Evolutionary conservation across 2,113 vertebrate species (phyloP), one percentile per base, ranked within the genome.

Genomic region (Etia nguti): DNA sequence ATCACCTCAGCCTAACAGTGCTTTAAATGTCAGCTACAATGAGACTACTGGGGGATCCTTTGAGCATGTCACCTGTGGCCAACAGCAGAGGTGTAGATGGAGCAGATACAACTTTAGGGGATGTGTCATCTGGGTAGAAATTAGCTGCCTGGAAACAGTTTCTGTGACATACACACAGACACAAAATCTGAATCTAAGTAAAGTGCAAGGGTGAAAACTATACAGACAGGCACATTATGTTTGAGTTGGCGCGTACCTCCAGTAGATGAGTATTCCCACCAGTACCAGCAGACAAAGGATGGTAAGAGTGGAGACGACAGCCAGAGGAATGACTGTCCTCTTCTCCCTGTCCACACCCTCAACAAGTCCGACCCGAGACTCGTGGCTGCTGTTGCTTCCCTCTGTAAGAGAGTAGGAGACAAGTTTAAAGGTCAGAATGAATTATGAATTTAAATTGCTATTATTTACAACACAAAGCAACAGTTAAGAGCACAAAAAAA

Each of bases 381-480:
- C 98, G 83, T 98, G 98, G 96, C 98, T 99, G 97, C 98, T 99
- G 98, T 99, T 99, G 97, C 97, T 99, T 95, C 97, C 97, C 94
- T 98, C 98, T 99, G 97, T 55, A 86, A 93, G 95, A 95, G 95
- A 36, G 6, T 50, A 77, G 26, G 18, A 52, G 46, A 34, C 24
- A 75, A 48, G 24, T 75, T 75, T 75, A 15, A 75, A 20, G 18
- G 6, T 75, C 43, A 48, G 70, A 77, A 77, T 77, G 16, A 77
- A 50, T 26, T 52, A 50, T 50, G 11, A 31, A 77, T 52, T 77
- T 50, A 41, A 12, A 55, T 26, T 26, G 8, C 10, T 8, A 1
- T 52, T 18, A 31, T 57, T 56, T 80, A 57, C 24, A 41, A 22
- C 12, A 38, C 10, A 70, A 5, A 20, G 26, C 31, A 83, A 7